Base-by-base conservation (phyloP, 2,888 invertebrate genomes). In the Gerris lacustris region DNA sequence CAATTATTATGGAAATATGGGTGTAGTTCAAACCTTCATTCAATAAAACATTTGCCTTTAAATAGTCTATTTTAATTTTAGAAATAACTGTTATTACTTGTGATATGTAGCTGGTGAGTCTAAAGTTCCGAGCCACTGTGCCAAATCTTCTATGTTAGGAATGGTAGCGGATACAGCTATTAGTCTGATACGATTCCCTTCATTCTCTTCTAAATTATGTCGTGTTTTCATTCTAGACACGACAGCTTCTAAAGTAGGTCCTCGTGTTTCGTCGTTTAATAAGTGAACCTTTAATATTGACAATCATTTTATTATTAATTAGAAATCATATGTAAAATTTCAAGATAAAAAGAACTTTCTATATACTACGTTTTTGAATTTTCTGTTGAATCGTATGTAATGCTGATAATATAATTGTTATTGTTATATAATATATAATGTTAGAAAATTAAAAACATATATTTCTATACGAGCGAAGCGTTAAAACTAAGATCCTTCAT, bases 121-220 rank as follows among this genome's bases (percentile, higher is more conserved):
- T 5, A 74, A 75, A 6, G 81, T 82, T 0, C 86, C 85, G 1
- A 92, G 81, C 91, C 91, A 92, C 62, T 83, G 81, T 0, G 89
- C 87, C 43, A 91, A 84, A 78, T 92, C 92, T 75, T 87, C 86
- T 45, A 88, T 86, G 78, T 92, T 92, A 67, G 89, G 86, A 72
- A 91, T 86, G 0, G 91, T 91, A 4, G 92, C 92, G 0, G 92
- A 92, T 0, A 88, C 86, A 0, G 90, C 91, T 6, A 92, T 80
- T 78, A 91, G 90, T 76, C 92, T 79, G 45, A 86, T 82, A 68
- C 79, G 78, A 68, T 72, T 64, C 11, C 9, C 69, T 55, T 69
- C 67, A 11, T 45, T 9, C 6, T 66, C 63, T n/a, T 63, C 68
- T 31, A 63, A 69, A 63, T 71, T 66, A 2, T 17, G 11, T 67